phyloP scores from a whole-genome alignment of 1,140 invertebrate species.

The Campoletis sonorensis region DNA sequence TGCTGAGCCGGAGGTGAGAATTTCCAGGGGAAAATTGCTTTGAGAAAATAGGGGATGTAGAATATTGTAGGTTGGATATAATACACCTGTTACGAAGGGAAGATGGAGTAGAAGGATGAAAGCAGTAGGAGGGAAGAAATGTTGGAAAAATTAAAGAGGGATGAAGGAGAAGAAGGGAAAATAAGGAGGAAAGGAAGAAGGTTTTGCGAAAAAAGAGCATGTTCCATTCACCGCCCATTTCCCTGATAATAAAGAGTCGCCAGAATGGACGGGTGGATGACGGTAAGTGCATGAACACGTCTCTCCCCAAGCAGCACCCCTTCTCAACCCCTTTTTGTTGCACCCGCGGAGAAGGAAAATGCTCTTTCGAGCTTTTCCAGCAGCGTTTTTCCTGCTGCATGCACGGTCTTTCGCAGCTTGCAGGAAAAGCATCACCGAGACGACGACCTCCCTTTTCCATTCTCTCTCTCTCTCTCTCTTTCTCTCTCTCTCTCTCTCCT shows the following conservation, averaged over 20 bases:
- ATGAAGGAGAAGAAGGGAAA: constrained; percentile 6
- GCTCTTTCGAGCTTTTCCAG: constrained; percentile 30
- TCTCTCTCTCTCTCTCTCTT: no score
- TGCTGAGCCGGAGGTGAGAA: constrained; percentile 24
- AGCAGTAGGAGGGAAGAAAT: background rate
- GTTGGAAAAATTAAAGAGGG: constrained; percentile 25
- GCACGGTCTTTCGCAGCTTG: constrained; percentile 18
- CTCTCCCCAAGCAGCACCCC: constrained; percentile 35
- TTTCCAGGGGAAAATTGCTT: constrained; percentile 39
- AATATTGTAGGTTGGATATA: constrained; percentile 34
- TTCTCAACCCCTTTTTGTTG: constrained; percentile 37
- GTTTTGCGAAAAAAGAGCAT: constrained; percentile 48
- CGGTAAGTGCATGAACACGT: constrained; percentile 53
- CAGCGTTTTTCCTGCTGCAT: constrained; percentile 21
- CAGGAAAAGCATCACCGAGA: constrained; percentile 36
- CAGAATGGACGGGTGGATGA: constrained; percentile 48
- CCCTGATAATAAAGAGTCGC: constrained; percentile 53
- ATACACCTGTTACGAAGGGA: background rate
- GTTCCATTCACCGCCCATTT: constrained; percentile 47
- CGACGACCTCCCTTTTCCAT: constrained; percentile 35
- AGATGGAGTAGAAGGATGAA: background rate
- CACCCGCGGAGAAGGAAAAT: background rate
- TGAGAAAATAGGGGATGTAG: constrained; percentile 17
- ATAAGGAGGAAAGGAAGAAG: constrained; percentile 4
- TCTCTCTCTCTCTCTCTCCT: constrained; percentile 47